Evolutionary conservation across 2,888 invertebrate species (phyloP).

Genomic region (Acrobasis suavella): DNA sequence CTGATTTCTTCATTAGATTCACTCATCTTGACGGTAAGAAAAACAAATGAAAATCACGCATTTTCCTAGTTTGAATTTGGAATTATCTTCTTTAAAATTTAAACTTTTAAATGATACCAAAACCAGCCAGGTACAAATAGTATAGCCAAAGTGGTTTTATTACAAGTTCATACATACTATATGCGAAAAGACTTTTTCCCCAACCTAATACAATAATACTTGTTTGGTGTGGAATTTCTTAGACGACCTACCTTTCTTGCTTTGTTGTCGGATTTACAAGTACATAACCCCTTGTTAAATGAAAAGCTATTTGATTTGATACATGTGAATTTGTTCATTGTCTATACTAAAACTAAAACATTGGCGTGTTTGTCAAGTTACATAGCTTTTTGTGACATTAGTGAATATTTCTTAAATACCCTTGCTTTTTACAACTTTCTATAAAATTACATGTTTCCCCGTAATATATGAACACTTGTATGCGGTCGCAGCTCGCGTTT

Average conservation of each 20-base stretch:
- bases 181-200: too few species aligned
- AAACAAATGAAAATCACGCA: too few species aligned
- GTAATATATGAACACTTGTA: slow-evolving; percentile 11
- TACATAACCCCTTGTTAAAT: neutral
- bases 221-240: slow-evolving; percentile 27
- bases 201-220: slow-evolving; percentile 21
- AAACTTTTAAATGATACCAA: too few species aligned
- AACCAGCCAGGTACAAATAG: too few species aligned
- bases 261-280: slow-evolving; percentile 25
- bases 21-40: too few species aligned
- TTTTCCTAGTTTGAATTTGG: too few species aligned
- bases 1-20: too few species aligned
- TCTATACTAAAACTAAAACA: neutral
- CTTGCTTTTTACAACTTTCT: slow-evolving; percentile 5
- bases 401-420: neutral
- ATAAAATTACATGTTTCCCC: slow-evolving; percentile 8
- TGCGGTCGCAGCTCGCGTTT: slow-evolving; percentile 2
- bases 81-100: too few species aligned
- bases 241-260: slow-evolving; percentile 26
- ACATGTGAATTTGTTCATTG: neutral
- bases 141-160: too few species aligned
- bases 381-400: slow-evolving; percentile 7
- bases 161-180: too few species aligned
- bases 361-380: neutral
- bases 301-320: slow-evolving; percentile 8